A percentile compares a stretch with the other conserved stretches of the same genome.
Evolutionary conservation across 1,140 invertebrate species (phyloP).

Genomic region (Platyscapa corneri): DNA sequence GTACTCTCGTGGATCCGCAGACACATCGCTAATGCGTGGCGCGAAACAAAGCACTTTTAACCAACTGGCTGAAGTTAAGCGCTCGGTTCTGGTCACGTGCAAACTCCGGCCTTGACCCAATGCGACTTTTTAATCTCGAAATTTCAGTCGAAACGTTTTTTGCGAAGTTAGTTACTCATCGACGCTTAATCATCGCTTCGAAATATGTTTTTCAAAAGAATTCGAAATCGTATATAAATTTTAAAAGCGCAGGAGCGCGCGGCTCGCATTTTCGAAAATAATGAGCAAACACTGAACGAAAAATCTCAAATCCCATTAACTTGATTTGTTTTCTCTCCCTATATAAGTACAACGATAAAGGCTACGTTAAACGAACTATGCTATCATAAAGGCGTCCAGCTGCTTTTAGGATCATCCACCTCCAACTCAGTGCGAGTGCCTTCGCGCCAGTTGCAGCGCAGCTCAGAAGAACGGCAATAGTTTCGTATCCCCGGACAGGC

Average conservation of each 20-base stretch:
- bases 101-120: background rate
- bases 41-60: background rate
- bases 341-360: background rate
- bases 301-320: background rate
- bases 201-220: background rate
- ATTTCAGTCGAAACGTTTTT: too few species aligned
- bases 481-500: background rate
- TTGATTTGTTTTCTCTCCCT: background rate
- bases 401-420: constrained; percentile 11
- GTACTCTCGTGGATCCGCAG: background rate
- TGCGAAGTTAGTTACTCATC: too few species aligned
- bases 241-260: background rate
- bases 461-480: background rate
- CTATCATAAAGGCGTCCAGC: constrained; percentile 15
- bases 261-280: background rate
- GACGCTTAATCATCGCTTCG: background rate
- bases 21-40: background rate
- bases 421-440: background rate
- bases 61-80: background rate
- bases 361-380: constrained; percentile 26
- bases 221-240: background rate
- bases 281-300: background rate
- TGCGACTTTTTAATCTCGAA: background rate
- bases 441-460: background rate
- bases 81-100: background rate